Evolutionary conservation across 2,113 vertebrate genomes (phyloP), one percentile per base, ranked within the genome.

Genomic region (Ancistrus triradiatus): DNA sequence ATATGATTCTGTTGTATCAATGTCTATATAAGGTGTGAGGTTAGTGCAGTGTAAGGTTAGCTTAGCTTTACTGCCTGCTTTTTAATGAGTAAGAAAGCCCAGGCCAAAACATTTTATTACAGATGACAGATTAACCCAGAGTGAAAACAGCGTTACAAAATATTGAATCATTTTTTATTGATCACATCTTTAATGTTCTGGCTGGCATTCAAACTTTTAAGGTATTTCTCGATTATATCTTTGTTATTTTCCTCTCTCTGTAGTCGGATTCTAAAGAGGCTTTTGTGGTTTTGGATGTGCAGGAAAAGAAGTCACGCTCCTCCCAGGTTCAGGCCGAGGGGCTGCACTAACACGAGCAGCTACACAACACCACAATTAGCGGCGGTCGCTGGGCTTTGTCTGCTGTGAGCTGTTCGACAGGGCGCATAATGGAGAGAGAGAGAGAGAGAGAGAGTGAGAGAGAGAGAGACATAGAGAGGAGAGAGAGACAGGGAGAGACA

Each of bases 321-420:
- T 60, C 42, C 48, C 42, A 47, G 68, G 58, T 57, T 59, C 55
- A 73, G 65, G 60, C 52, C 35, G 61, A 70, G 58, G 59, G 63
- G 63, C 63, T 62, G 68, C 56, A 52, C 58, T 50, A 66, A 70
- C 72, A 70, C 43, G 68, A 59, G 67, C 68, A 70, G 63, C 72
- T 66, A 74, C 72, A 74, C 72, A 74, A 74, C 62, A 66, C 72
- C 68, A 74, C 72, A 74, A 74, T 74, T 74, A 74, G 72, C 51
- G 24, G 73, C 69, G 66, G 69, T 63, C 69, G 53, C 68, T 64
- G 33, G 49, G 73, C 73, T 75, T 75, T 75, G 73, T 75, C 63
- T 75, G 63, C 33, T 50, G 53, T 58, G 61, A 62, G 68, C 68
- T 71, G 63, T 49, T 66, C 52, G 60, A 65, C 65, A 61, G 73